Evolutionary conservation across 2,113 vertebrate genomes (phyloP).

Genomic region (Gorilla gorilla): DNA sequence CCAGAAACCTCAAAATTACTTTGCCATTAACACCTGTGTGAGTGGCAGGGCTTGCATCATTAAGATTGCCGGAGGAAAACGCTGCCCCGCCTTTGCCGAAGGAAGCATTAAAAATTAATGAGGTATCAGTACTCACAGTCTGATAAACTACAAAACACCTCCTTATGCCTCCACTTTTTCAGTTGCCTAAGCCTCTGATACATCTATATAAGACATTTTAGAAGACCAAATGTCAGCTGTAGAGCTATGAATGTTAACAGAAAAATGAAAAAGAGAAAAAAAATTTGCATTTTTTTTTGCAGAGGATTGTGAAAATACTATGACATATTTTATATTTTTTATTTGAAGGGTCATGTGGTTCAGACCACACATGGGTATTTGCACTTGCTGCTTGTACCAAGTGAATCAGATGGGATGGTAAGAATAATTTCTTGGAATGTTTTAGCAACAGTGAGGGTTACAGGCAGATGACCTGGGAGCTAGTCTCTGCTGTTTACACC

Average conservation of each 20-base stretch:
- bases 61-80: neutral
- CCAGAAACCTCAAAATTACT: constrained; percentile 51
- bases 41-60: neutral
- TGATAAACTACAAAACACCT: neutral
- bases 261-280: neutral
- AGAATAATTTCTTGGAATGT: neutral
- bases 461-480: neutral
- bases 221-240: neutral
- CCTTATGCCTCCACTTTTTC: neutral
- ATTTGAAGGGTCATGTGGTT: neutral
- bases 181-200: neutral
- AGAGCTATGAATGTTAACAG: neutral
- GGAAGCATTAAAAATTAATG: constrained; percentile 1
- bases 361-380: neutral
- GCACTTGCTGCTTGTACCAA: neutral
- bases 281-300: neutral
- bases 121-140: neutral
- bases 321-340: neutral
- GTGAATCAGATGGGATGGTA: neutral
- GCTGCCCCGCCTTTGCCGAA: neutral
- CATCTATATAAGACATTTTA: neutral
- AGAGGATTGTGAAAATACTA: neutral
- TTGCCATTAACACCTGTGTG: constrained; percentile 46
- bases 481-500: neutral
- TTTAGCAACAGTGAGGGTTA: neutral